phyloP scores from a whole-genome alignment of 92 coral and sea anemone species.

The Chrysogorgia sp. region DNA sequence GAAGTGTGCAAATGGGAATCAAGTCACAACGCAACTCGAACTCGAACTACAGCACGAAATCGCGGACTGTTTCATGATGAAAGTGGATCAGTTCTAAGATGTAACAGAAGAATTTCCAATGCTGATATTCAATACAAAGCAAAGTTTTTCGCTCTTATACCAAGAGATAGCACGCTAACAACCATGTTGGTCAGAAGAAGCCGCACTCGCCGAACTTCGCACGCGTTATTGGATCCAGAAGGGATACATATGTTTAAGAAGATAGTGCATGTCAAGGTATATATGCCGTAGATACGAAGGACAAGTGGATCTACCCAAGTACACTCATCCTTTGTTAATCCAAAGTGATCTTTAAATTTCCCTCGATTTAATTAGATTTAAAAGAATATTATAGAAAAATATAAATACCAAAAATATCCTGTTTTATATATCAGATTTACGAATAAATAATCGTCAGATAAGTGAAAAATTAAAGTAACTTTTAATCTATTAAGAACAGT shows the following conservation, averaged over 20 bases:
- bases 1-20: neutral
- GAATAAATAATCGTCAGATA: too few species aligned
- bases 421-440: too few species aligned
- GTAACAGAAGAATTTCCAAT: constrained; percentile 14
- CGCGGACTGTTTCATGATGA: constrained; percentile 6
- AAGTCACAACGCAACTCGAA: neutral
- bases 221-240: constrained; percentile 16
- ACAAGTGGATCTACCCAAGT: constrained; percentile 4
- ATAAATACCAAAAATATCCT: too few species aligned
- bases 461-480: too few species aligned
- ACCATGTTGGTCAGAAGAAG: neutral
- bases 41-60: neutral
- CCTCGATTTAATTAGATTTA: too few species aligned
- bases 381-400: too few species aligned
- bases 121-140: neutral
- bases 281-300: constrained; percentile 6
- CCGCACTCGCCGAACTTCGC: constrained; percentile 16
- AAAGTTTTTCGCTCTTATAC: neutral
- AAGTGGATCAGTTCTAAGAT: constrained; percentile 14
- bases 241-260: constrained; percentile 23
- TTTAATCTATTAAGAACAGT: too few species aligned
- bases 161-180: neutral
- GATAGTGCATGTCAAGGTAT: neutral
- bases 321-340: too few species aligned
- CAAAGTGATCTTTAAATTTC: too few species aligned